phyloP scores from a whole-genome alignment of 2,888 invertebrate species.

The Dinocampus coccinellae region DNA sequence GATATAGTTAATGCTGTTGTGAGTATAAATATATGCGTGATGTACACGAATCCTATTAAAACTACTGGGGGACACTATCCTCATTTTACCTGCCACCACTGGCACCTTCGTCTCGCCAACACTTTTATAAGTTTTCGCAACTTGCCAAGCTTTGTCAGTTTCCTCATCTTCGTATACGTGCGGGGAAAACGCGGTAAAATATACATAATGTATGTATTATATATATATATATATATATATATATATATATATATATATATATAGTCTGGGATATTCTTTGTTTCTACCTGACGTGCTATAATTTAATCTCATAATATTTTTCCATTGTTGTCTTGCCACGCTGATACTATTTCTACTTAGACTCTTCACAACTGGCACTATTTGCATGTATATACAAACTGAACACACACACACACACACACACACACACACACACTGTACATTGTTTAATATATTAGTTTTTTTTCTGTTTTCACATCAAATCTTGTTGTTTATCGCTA shows the following conservation, averaged over 20 bases:
- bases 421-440: no score
- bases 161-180: background rate
- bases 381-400: background rate
- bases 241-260: background rate
- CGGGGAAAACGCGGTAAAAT: no score
- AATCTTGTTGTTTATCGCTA: background rate
- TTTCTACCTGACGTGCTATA: background rate
- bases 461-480: no score
- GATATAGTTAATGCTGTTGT: background rate
- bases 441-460: no score
- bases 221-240: no score
- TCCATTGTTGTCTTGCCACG: background rate
- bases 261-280: background rate
- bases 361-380: background rate
- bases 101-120: slow-evolving; percentile 10
- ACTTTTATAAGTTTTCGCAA: slow-evolving; percentile 18
- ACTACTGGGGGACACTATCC: background rate
- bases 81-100: no score
- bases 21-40: background rate
- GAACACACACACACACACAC: no score
- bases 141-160: background rate
- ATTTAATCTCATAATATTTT: background rate
- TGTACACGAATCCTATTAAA: slow-evolving; percentile 13
- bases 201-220: no score
- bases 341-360: background rate